Percentiles rank a stretch among this genome's conserved stretches.
These are phyloP conservation scores for Wiebesia pumilae DNA, from an alignment of 1,140 invertebrate genomes.

Conservation along the genomic window DNA sequence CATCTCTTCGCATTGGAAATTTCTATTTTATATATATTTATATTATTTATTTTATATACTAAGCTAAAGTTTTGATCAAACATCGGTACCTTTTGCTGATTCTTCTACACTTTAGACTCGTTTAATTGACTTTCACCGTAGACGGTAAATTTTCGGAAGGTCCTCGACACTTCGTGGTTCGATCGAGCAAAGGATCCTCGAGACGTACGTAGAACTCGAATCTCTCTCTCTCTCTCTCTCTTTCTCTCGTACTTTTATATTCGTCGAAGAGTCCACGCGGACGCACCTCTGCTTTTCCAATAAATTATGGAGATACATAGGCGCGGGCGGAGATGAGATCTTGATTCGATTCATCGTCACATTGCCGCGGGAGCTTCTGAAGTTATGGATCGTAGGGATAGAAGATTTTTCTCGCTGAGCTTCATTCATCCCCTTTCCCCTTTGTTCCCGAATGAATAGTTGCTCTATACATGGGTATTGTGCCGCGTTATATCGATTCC, in stretches of 20 bases:
- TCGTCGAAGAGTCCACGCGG: no score
- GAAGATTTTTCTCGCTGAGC: constrained; percentile 54
- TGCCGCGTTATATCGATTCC: constrained; percentile 54
- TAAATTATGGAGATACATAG: constrained; percentile 37
- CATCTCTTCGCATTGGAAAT: no score
- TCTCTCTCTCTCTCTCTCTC: not conserved
- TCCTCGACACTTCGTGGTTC: no score
- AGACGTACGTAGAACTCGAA: no score
- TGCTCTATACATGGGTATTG: not conserved
- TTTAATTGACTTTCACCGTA: no score
- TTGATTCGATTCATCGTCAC: constrained; percentile 34
- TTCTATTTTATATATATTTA: no score
- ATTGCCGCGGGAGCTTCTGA: not conserved
- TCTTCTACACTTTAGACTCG: no score
- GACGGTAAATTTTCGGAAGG: no score
- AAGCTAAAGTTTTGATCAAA: no score
- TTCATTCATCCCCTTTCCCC: constrained; percentile 55
- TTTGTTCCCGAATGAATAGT: constrained; percentile 11
- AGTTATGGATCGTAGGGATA: not conserved
- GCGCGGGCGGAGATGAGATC: constrained; percentile 11
- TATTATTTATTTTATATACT: no score
- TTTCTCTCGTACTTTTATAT: not conserved
- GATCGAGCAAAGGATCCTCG: no score
- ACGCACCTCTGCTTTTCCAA: not conserved
- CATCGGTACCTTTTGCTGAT: no score